Evolutionary conservation across 2,888 invertebrate species (phyloP), one percentile per base, ranked within the genome.

Genomic region (Thymelicus acteon): DNA sequence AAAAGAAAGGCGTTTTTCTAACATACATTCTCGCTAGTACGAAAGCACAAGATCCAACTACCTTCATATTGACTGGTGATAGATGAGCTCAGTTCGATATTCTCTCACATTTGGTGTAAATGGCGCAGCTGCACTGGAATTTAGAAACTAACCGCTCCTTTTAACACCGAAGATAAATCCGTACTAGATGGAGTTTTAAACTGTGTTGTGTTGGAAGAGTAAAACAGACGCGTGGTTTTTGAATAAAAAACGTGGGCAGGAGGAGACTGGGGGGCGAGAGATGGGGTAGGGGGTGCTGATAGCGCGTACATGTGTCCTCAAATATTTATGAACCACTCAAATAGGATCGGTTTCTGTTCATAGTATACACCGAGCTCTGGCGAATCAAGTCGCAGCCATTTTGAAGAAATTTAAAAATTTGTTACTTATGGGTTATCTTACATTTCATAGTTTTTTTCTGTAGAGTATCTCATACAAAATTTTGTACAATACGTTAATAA

Each of bases 301-400:
- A 72, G 77, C 76, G 78, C 76, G 76, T 78, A 81, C 82, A 78
- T 75, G 79, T 80, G 81, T 82, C 79, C 77, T 81, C 86, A 83
- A 85, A 86, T 88, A 86, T 88, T 86, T 81, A 86, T 85, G 79
- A 78, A 86, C 79, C 87, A 85, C 87, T 87, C 85, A 73, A 76
- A 70, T 73, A 76, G 73, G 73, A 79, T 77, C 82, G 78, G 77
- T 79, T 77, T 75, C 74, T 64, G 74, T 71, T 74, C 60, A 66
- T 60, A 62, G 72, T 60, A 72, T 74, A 75, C 73, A 61, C 75
- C 57, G 67, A 57, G 78, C 71, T 74, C 70, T 71, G 64, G 72
- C 54, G 65, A 57, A 69, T 19, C 19, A 19, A 19, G 0, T 19
- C 2, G 19, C 19, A 19, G 2, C 0, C 19, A 19, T 19, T 19